Evolutionary conservation across 2,113 vertebrate species (phyloP).

Genomic region (Centrocercus urophasianus): DNA sequence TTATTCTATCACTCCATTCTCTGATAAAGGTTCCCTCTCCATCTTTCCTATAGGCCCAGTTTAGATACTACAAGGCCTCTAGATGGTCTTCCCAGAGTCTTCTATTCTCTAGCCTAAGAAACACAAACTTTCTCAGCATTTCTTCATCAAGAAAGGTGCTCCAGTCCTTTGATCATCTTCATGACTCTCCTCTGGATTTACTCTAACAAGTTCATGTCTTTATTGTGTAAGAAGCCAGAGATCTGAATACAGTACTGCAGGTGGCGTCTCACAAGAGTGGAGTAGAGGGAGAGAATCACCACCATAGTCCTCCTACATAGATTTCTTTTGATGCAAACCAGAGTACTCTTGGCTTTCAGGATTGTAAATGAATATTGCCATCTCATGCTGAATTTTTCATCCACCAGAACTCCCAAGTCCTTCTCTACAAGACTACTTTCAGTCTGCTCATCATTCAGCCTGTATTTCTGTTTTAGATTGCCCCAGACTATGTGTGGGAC

Average conservation of each 20-base stretch:
- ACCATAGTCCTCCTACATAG: background rate
- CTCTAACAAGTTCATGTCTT: background rate
- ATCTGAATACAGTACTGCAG: background rate
- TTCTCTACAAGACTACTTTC: background rate
- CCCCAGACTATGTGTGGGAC: background rate
- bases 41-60: background rate
- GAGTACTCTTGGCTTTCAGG: background rate
- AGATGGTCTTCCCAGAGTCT: background rate
- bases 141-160: background rate
- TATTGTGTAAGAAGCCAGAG: background rate
- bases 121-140: background rate
- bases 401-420: too few species aligned
- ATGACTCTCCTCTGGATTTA: background rate
- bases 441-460: background rate
- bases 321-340: background rate
- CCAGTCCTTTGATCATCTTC: background rate
- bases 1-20: background rate
- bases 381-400: background rate
- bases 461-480: background rate
- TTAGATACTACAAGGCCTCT: background rate
- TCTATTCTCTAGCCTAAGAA: background rate
- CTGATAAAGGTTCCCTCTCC: background rate
- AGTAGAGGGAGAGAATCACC: background rate
- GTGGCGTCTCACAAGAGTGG: background rate
- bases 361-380: background rate